Evolutionary conservation across 2,888 invertebrate genomes (phyloP), one percentile per base, ranked within the genome.

Genomic region (Epinotia demarniana): DNA sequence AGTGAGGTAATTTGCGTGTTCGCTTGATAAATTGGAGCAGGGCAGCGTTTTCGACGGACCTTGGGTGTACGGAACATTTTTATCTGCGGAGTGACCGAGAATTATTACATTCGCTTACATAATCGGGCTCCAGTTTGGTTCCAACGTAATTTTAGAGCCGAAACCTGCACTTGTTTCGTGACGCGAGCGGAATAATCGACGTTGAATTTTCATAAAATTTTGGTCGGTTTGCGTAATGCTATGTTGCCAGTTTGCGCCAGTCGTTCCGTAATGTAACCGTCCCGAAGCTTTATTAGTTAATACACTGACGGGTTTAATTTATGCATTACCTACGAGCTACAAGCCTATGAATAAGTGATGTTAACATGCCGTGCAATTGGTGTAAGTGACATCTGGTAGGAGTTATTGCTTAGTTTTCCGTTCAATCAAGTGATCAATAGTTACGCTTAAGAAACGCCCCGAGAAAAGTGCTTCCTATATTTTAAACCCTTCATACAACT

Each of bases 161-260:
- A 78, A 81, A 80, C 83, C 78, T 83, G 86, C 88, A 88, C 89
- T 89, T 88, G 90, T 88, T 79, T 82, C 85, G 85, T 84, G 86
- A 89, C 85, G 85, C 84, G 83, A 86, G 70, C 78, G 79, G 79
- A 85, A 86, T 87, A 87, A 89, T 87, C 82, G 84, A 82, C 79
- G 82, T 83, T 83, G 81, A 83, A 86, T 88, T 89, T 90, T 89
- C 80, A 82, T 88, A 84, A 85, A 86, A 86, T 83, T 89, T 88
- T 83, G 84, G 81, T 70, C 80, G 77, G 81, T 85, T 91, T 90
- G 82, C 89, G 87, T 85, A 91, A 90, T 80, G 79, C 79, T 80
- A 80, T 79, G 78, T 77, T 77, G 76, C 78, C 77, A 73, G 70
- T 77, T 79, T 79, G 76, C 72, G 80, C 80, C 80, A 73, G 76